Base-by-base conservation (phyloP, 2,888 invertebrate species). In the Apamea sordens region DNA sequence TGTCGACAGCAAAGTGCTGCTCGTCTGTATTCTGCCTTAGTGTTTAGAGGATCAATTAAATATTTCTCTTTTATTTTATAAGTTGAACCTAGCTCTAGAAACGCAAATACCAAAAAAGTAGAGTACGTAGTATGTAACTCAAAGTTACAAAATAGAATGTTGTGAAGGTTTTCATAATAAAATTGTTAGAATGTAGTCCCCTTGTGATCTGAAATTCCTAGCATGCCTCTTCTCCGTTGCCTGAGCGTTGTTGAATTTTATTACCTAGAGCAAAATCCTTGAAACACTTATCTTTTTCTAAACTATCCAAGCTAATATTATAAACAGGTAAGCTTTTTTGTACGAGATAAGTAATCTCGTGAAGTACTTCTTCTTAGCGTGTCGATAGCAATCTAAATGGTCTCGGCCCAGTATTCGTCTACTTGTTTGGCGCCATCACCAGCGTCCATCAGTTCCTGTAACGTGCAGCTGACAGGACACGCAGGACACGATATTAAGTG, bases 141-240 rank as follows among this genome's bases (percentile, higher is more conserved):
- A 44, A 56, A n/a, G 8, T 15, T 32, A 15, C 1, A 32, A 61
- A 53, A 41, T 41, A 28, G 3, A 21, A 21, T 11, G 47, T 15
- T 64, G 13, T 64, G 18, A 44, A 7, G 47, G n/a, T 56, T 47
- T 70, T 47, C 24, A 24, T 70, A 44, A 28, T 80, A 1, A 71
- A 71, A 80, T 61, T 61, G 13, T 67, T 50, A 61, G n/a, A n/a
- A n/a, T 32, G 8, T 32, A 28, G 13, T 41, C 5, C 5, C 32
- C 41, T 41, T 44, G n/a, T 63, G 50, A 63, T n/a, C 18, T n/a
- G 7, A 24, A 69, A 63, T 67, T 78, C n/a, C 18, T 47, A 59
- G 24, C n/a, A 47, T 41, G 2, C 21, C 4, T 28, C 8, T 53
- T 15, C 36, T 47, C 28, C 18, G 13, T 56, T 76, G 32, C 13